A percentile compares a stretch with the other conserved stretches of the same genome.
These are phyloP conservation scores for Poecilia picta DNA, from an alignment of 2,797 vertebrate genomes.

Conservation along the genomic window DNA sequence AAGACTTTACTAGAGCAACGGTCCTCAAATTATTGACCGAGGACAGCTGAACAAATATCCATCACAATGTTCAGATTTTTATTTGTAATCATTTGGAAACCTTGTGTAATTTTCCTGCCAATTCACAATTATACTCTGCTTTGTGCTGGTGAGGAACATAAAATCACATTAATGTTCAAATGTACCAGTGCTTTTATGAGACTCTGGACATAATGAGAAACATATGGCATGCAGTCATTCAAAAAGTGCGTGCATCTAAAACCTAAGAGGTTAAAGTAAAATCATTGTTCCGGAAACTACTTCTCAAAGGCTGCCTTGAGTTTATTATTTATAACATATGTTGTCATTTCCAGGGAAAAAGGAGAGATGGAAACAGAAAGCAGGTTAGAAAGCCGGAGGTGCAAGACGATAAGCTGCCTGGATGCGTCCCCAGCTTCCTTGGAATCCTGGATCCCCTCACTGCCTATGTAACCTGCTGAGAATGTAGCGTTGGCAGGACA, in stretches of 20 bases:
- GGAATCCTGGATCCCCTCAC: constrained; percentile 53
- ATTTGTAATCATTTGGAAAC: neutral
- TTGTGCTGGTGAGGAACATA: neutral
- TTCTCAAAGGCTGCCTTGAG: constrained; percentile 55
- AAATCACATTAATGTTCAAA: neutral
- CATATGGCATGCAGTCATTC: neutral
- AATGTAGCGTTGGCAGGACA: constrained; percentile 62
- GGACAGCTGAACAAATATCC: neutral
- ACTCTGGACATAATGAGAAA: neutral
- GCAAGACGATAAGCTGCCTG: constrained; percentile 40
- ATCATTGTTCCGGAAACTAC: constrained; percentile 41
- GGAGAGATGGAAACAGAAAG: constrained; percentile 21
- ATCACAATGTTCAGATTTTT: neutral
- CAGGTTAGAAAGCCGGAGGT: constrained; percentile 15
- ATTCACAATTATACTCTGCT: neutral
- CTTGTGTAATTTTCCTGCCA: neutral
- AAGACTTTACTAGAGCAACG: neutral
- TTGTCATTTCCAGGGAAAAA: constrained; percentile 7
- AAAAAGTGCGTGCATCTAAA: constrained; percentile 3
- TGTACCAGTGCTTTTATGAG: neutral
- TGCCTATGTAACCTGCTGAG: constrained; percentile 61
- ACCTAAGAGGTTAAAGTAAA: constrained; percentile 27
- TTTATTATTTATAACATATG: constrained; percentile 46
- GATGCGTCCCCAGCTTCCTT: constrained; percentile 45
- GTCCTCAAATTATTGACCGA: neutral